Evolutionary conservation across 1,140 invertebrate species (phyloP).

Genomic region (Drosophila grimshawi): DNA sequence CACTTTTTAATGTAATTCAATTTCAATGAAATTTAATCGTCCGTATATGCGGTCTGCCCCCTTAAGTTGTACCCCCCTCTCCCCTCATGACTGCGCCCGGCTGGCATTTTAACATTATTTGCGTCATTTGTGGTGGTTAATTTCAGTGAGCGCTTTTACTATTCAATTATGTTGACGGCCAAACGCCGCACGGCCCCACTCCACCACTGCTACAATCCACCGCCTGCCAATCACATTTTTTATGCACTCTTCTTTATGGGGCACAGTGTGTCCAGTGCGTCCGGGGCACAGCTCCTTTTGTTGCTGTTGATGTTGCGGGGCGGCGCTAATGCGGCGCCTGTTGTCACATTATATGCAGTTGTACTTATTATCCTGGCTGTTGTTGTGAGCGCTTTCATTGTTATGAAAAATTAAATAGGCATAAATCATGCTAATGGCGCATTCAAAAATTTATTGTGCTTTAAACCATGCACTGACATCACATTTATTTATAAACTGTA

Average conservation of each 20-base stretch:
- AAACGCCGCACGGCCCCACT: background rate
- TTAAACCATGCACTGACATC: conserved; percentile 66
- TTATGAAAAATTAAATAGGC: conserved; percentile 83
- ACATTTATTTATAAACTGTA: conserved; percentile 51
- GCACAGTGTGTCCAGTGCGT: conserved; percentile 4
- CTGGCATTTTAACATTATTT: conserved; percentile 71
- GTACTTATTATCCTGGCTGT: conserved; percentile 32
- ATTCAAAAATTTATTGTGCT: conserved; percentile 82
- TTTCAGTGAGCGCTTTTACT: conserved; percentile 81
- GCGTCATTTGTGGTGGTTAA: conserved; percentile 83
- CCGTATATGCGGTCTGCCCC: conserved; percentile 58
- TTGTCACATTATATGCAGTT: conserved; percentile 66
- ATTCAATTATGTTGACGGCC: conserved; percentile 76
- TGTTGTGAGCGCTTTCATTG: conserved; percentile 55
- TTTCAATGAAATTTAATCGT: conserved; percentile 83
- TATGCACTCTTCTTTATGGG: conserved; percentile 74
- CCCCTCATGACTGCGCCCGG: background rate
- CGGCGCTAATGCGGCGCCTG: conserved; percentile 61
- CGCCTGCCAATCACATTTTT: conserved; percentile 62
- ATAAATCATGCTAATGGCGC: conserved; percentile 83
- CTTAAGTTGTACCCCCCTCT: background rate
- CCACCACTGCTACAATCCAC: background rate
- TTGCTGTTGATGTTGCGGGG: conserved; percentile 47
- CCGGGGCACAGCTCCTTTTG: conserved; percentile 36
- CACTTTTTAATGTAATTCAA: conserved; percentile 83